A percentile compares a stretch with the other conserved stretches of the same genome.
phyloP scores from a whole-genome alignment of 2,888 invertebrate genomes.

The Lasioglossum villosulum region DNA sequence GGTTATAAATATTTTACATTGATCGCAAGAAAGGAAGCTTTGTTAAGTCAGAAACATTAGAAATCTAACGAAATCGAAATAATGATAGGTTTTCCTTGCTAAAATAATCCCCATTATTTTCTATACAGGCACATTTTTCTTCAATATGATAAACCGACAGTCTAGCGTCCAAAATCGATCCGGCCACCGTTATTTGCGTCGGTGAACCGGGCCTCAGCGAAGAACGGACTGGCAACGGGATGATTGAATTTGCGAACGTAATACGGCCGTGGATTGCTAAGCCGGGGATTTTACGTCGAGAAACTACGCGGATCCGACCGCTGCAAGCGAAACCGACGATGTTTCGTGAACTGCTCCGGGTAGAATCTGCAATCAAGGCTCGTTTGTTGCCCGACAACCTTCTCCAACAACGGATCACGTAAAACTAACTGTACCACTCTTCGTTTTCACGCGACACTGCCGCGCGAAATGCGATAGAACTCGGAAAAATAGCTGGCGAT shows the following conservation, averaged over 20 bases:
- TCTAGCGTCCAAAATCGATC: not conserved
- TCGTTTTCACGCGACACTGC: not conserved
- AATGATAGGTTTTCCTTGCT: too few species aligned
- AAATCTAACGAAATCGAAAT: too few species aligned
- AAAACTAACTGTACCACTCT: not conserved
- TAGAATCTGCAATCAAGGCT: slow-evolving; percentile 3
- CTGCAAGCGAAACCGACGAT: not conserved
- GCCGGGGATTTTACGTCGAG: not conserved
- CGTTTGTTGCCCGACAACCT: not conserved
- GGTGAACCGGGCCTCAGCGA: not conserved
- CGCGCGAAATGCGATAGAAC: slow-evolving; percentile 6
- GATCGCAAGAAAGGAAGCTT: too few species aligned
- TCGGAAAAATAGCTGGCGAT: not conserved
- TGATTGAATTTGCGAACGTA: not conserved
- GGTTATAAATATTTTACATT: not conserved
- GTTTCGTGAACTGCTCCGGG: not conserved
- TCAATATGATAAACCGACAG: not conserved
- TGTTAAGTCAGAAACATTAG: too few species aligned
- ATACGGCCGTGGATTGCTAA: not conserved
- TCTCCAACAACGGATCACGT: not conserved
- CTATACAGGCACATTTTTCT: not conserved
- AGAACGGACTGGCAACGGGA: not conserved
- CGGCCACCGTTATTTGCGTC: not conserved
- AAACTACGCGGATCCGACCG: not conserved
- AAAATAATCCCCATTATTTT: too few species aligned